phyloP scores from a whole-genome alignment of 1,140 invertebrate species.

The Caenorhabditis remanei region DNA sequence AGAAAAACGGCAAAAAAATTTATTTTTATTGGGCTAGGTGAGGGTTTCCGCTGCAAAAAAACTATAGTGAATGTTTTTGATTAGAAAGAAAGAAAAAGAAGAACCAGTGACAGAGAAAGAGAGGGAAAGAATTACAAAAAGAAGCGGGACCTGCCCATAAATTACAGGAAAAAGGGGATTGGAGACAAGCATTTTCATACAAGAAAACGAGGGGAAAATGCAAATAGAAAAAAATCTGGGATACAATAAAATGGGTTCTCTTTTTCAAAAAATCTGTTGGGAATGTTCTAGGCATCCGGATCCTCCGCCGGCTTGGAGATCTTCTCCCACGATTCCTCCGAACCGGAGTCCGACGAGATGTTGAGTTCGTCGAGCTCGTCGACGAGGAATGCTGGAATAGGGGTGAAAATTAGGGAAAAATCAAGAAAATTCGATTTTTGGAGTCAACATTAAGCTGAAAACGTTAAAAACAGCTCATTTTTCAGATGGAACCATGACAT shows the following conservation, averaged over 20 bases:
- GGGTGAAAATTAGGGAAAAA: no score
- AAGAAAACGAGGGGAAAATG: background rate
- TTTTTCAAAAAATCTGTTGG: no score
- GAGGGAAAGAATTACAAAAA: background rate
- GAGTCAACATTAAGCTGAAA: no score
- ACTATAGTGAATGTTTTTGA: background rate
- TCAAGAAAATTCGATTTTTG: no score
- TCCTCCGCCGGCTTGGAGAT: background rate
- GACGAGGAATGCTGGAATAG: slow-evolving; percentile 17
- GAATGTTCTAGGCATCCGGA: no score
- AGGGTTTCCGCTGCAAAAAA: background rate
- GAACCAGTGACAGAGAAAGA: background rate
- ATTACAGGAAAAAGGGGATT: background rate
- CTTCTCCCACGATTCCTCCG: slow-evolving; percentile 15
- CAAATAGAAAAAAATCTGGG: background rate
- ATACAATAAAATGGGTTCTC: no score
- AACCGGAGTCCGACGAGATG: background rate
- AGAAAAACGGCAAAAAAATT: background rate
- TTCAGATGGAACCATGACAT: no score
- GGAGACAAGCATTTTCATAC: background rate
- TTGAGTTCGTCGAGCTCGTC: slow-evolving; percentile 3
- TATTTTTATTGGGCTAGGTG: no score
- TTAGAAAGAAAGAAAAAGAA: background rate
- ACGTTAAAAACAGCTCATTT: no score
- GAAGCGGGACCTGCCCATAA: background rate